phyloP scores from a whole-genome alignment of 1,140 invertebrate genomes.

The Cephus cinctus region DNA sequence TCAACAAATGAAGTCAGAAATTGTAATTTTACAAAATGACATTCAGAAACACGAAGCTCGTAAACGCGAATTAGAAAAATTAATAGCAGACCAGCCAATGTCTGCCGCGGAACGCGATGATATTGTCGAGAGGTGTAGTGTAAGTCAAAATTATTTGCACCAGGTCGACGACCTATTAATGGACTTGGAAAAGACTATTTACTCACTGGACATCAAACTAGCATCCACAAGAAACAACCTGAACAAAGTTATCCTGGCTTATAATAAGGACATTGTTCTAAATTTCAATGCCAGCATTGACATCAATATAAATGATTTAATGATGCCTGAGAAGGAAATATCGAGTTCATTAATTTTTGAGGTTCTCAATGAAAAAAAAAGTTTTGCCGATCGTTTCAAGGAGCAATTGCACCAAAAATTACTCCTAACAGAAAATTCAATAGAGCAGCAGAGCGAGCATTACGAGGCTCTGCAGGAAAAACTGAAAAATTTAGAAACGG shows the following conservation, averaged over 20 bases:
- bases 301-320: constrained; percentile 29
- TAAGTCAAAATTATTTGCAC: constrained; percentile 29
- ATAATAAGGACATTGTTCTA: constrained; percentile 39
- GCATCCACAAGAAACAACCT: constrained; percentile 30
- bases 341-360: constrained; percentile 27
- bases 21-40: constrained; percentile 13
- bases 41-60: constrained; percentile 17
- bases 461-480: no score
- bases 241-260: constrained; percentile 31
- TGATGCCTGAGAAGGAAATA: constrained; percentile 35
- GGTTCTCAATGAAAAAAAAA: not conserved
- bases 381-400: not conserved
- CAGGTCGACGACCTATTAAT: constrained; percentile 35
- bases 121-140: constrained; percentile 29
- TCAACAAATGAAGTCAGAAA: constrained; percentile 25
- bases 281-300: constrained; percentile 19
- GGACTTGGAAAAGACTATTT: constrained; percentile 40
- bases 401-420: not conserved
- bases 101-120: constrained; percentile 29
- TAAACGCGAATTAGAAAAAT: constrained; percentile 22
- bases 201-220: constrained; percentile 35
- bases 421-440: not conserved
- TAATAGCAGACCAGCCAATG: constrained; percentile 36
- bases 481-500: constrained; percentile 21
- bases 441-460: no score